Evolutionary conservation across 2,797 vertebrate species (phyloP).

Genomic region (Sus cebifrons): DNA sequence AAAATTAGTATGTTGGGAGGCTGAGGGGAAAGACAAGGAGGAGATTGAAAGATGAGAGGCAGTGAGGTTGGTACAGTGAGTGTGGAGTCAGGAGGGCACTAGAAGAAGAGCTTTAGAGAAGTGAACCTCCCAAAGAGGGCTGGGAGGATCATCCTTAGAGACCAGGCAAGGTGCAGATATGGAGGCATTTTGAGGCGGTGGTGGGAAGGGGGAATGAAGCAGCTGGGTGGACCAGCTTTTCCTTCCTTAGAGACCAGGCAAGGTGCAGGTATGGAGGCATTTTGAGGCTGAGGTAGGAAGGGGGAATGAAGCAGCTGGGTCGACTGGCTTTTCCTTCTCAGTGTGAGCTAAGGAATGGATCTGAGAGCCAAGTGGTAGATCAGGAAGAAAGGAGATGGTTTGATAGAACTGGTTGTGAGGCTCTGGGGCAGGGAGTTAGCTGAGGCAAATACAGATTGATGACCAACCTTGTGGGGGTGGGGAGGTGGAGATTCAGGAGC

Average conservation of each 20-base stretch:
- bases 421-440: not conserved
- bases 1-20: not conserved
- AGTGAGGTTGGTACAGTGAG: not conserved
- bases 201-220: not conserved
- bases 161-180: not conserved
- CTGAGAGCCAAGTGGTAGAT: not conserved
- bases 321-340: not conserved
- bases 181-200: not conserved
- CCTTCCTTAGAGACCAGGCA: not conserved
- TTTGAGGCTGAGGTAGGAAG: not conserved
- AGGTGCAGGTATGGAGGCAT: not conserved
- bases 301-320: not conserved
- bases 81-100: not conserved
- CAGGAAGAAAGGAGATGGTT: not conserved
- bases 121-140: not conserved
- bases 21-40: not conserved
- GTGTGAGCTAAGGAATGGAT: not conserved
- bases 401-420: not conserved
- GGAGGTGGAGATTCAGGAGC: not conserved
- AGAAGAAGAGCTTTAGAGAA: not conserved
- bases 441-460: not conserved
- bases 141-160: not conserved
- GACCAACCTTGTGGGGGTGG: not conserved
- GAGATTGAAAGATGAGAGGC: not conserved
- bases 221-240: not conserved